Conservation (phyloP, 1,140 invertebrate genomes). For the Phymorhynchus buccinoides region DNA sequence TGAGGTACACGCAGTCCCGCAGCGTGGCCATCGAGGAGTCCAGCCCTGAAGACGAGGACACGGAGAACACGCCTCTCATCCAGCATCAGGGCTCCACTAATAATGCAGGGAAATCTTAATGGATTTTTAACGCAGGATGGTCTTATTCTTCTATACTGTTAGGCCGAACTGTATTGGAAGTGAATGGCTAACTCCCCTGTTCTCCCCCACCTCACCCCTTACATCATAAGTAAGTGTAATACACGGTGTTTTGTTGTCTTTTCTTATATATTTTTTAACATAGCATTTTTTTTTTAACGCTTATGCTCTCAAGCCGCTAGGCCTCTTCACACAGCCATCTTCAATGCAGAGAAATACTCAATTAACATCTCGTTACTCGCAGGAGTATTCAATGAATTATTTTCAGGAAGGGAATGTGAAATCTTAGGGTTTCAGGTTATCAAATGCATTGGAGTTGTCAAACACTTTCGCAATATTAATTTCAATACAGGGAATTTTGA, state of each 20-base stretch:
- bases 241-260: no score
- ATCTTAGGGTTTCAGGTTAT: no score
- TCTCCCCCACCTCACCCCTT: neutral
- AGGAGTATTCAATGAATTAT: no score
- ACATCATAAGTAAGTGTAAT: neutral
- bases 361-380: no score
- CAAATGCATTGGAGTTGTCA: no score
- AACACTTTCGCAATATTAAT: no score
- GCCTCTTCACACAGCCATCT: no score
- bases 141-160: neutral
- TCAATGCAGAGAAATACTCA: no score
- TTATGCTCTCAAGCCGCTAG: neutral
- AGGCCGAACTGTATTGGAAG: neutral
- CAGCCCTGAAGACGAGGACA: constrained; percentile 26
- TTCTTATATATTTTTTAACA: no score
- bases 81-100: neutral
- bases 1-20: constrained; percentile 13
- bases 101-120: neutral
- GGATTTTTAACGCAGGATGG: neutral
- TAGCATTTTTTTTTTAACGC: no score
- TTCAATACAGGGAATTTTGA: no score
- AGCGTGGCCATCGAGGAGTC: constrained; percentile 31
- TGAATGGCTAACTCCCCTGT: neutral
- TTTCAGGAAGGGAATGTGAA: no score
- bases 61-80: constrained; percentile 33